Evolutionary conservation across 2,797 vertebrate genomes (phyloP), one percentile per base, ranked within the genome.

Genomic region (Triplophysa yarkandensis): DNA sequence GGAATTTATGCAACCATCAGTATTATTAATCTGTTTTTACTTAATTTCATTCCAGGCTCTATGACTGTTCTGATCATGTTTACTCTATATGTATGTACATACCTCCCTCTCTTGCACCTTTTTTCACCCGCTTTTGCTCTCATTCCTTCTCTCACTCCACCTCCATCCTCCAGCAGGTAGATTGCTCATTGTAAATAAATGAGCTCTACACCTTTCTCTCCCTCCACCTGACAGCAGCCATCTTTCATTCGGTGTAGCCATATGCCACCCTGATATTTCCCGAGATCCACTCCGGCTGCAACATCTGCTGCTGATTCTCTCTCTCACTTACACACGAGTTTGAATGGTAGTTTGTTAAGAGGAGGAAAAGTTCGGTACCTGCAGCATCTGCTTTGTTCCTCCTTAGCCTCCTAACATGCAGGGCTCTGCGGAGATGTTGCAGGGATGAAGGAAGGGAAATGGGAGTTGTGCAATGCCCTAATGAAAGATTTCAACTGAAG

Each of bases 221-320:
- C 83, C 86, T 87, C 83, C 82, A 84, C 86, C 65, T 93, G 92
- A 93, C 91, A 93, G 88, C 87, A 82, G 84, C 88, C 91, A 93
- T 93, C 90, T 89, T 91, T 93, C 91, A 92, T 88, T 72, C 83
- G 81, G 84, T 85, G 66, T 41, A 69, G 86, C 92, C 92, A 92
- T 92, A 92, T 92, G 91, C 89, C 84, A 82, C 65, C 79, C 85
- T 84, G 86, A 87, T 89, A 88, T 89, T 88, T 89, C 85, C n/a
- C 68, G 86, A 88, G 88, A 88, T 86, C 80, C 77, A 85, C 84
- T 88, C 85, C 89, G 90, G 90, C 89, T 91, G 88, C 87, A 88
- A 85, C 89, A 90, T 87, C 88, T 91, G 90, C 87, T 88, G 80
- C 85, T 83, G 80, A 78, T 79, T 17, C 65, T 46, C 30, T 65